These are phyloP conservation scores for Temnothorax curvispinosus DNA, from an alignment of 1,140 invertebrate species.

Conservation along the genomic window DNA sequence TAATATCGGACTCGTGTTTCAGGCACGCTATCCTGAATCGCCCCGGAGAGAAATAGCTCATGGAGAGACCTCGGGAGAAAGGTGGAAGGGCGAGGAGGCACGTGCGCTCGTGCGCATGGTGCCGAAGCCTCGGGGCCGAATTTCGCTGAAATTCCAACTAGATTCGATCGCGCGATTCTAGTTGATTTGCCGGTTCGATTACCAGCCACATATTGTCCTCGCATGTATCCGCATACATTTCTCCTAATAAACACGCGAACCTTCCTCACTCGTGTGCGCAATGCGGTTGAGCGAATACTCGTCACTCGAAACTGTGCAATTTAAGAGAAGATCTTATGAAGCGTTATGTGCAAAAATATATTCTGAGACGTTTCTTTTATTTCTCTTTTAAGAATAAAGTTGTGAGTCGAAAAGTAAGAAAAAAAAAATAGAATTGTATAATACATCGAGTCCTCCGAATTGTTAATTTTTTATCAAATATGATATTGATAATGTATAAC, in stretches of 20 bases:
- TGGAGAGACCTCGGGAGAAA: constrained; percentile 15
- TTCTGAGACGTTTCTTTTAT: too few relatives aligned
- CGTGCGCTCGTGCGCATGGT: neutral
- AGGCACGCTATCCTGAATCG: constrained; percentile 72
- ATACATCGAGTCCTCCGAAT: neutral
- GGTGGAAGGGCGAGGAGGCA: constrained; percentile 15
- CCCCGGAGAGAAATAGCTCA: constrained; percentile 65
- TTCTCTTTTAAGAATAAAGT: neutral
- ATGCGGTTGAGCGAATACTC: neutral
- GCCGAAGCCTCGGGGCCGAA: constrained; percentile 19
- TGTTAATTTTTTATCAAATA: neutral
- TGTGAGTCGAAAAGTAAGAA: neutral
- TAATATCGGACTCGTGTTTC: constrained; percentile 76
- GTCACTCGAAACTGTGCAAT: neutral
- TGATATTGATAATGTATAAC: neutral
- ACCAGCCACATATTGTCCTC: constrained; percentile 39
- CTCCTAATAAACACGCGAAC: constrained; percentile 42
- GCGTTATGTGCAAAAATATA: neutral
- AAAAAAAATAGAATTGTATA: neutral
- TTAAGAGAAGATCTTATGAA: neutral
- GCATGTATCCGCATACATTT: constrained; percentile 4
- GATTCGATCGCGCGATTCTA: constrained; percentile 49
- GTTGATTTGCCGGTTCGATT: constrained; percentile 36
- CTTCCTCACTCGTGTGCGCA: neutral
- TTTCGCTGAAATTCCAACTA: constrained; percentile 35